These are phyloP conservation scores for Nectonema munidae DNA, from an alignment of 2,888 invertebrate genomes.

Conservation along the genomic window DNA sequence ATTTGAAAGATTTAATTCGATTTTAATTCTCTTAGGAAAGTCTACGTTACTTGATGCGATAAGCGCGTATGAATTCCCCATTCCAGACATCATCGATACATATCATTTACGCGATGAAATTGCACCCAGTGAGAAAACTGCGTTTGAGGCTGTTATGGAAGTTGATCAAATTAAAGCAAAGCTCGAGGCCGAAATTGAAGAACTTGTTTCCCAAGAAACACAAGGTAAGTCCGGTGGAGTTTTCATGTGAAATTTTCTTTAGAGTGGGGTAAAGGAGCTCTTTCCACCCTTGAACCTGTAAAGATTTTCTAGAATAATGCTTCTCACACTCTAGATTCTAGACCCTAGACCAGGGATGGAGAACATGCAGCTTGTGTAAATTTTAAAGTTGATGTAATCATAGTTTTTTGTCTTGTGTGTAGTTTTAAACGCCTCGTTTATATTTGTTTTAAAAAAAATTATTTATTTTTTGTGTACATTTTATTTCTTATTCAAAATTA, in stretches of 20 bases:
- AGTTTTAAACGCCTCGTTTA: not conserved
- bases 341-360: too few species aligned
- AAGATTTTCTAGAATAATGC: too few species aligned
- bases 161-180: slow-evolving; percentile 69
- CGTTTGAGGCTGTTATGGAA: slow-evolving; percentile 80
- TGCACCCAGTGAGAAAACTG: slow-evolving; percentile 83
- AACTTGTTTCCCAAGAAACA: slow-evolving; percentile 45
- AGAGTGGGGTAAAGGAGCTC: not conserved
- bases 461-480: too few species aligned
- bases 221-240: slow-evolving; percentile 32
- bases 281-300: not conserved
- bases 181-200: slow-evolving; percentile 62
- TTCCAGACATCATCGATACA: slow-evolving; percentile 82
- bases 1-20: too few species aligned
- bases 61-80: slow-evolving; percentile 62
- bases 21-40: slow-evolving; percentile 32
- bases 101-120: slow-evolving; percentile 85
- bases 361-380: too few species aligned
- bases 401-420: too few species aligned
- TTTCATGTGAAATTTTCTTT: not conserved
- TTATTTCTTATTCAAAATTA: too few species aligned
- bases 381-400: too few species aligned
- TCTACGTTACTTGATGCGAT: slow-evolving; percentile 63
- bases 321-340: too few species aligned
- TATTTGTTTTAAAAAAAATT: too few species aligned